phyloP scores from a whole-genome alignment of 2,797 vertebrate species.

The Chaunax sp. region DNA sequence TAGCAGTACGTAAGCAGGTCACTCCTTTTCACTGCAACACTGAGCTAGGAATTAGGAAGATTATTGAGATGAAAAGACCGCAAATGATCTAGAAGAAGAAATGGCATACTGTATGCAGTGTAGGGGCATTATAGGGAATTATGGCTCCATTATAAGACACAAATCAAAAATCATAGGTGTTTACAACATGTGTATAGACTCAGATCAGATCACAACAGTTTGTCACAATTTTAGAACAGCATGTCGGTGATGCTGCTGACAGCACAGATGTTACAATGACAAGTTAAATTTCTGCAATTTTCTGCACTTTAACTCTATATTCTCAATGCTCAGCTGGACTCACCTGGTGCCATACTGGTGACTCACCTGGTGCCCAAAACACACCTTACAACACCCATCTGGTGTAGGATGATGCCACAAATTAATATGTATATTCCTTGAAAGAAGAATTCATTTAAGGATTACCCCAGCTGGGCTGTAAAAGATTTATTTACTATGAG shows the following conservation, averaged over 20 bases:
- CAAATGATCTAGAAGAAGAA: conserved; percentile 12
- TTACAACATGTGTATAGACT: conserved; percentile 8
- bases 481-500: neutral
- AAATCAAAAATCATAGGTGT: conserved; percentile 26
- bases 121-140: neutral
- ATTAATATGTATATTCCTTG: neutral
- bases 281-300: conserved; percentile 51
- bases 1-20: neutral
- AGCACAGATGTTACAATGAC: conserved; percentile 43
- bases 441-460: neutral
- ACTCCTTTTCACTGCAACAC: conserved; percentile 6
- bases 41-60: conserved; percentile 8
- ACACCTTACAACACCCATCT: conserved; percentile 8
- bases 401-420: neutral
- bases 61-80: conserved; percentile 17
- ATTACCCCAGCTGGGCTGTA: neutral
- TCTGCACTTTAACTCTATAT: conserved; percentile 25
- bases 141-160: conserved; percentile 15
- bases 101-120: conserved; percentile 7
- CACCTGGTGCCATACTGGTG: no score
- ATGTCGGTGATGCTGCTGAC: conserved; percentile 19
- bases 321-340: conserved; percentile 18
- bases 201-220: conserved; percentile 37
- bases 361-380: no score
- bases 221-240: conserved; percentile 43